Evolutionary conservation across 2,888 invertebrate species (phyloP), one percentile per base, ranked within the genome.

Genomic region (Rhabditoides inermis): DNA sequence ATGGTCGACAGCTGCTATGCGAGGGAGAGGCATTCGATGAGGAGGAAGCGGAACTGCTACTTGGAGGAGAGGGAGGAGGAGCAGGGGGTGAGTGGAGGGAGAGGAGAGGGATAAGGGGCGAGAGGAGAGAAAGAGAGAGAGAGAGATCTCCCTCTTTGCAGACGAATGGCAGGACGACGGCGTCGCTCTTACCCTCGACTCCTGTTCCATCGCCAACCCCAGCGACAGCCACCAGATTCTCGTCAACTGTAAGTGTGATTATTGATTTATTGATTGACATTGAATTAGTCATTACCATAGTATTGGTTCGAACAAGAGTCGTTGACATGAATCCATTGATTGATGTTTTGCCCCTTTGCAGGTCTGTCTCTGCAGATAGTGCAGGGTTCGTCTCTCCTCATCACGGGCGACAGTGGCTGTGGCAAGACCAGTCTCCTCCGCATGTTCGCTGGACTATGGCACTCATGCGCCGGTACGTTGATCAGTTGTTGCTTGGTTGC

Each of bases 331-430:
- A 32, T 12, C 35, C 15, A 32, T 26, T 30, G 37, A 15, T 15
- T 23, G 28, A 53, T 18, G n/a, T 22, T 18, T n/a, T 41, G 27
- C 6, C 20, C 6, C 20, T n/a, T 74, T 60, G 36, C 65, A 78
- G 81, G 79, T 66, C 65, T 83, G 45, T 78, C 72, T 28, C 69
- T 82, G 32, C 70, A 77, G 54, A 71, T 83, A 42, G 69, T 71
- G 22, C 70, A 75, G 32, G 79, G 80, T 2, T 70, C 76, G 30
- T 81, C 80, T 57, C 60, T 95, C 44, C 82, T 98, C 39, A 90
- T 98, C 63, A 91, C 92, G 1, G 83, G 98, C 0, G 91, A 92
- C 15, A 94, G 94, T 77, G 94, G 95, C 12, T 90, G 90, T 78
- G 91, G 91, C 3, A 91, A 92, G 77, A 87, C 85, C 41, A 85